Conservation (phyloP, 2,113 vertebrate species). For the Anhinga rufa region DNA sequence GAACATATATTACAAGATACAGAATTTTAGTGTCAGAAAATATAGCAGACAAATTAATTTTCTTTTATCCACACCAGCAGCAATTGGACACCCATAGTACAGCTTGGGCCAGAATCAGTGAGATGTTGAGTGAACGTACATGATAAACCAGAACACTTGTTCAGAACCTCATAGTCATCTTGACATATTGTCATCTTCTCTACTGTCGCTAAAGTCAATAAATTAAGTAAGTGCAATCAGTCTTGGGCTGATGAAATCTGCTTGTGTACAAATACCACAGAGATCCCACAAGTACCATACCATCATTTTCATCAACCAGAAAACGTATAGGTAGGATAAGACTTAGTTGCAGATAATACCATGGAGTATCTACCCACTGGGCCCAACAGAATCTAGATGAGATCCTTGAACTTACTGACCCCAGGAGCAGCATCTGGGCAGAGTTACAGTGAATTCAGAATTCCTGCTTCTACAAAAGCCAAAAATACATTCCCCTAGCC, state of each 20-base stretch:
- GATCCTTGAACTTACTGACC: background rate
- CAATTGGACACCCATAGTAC: background rate
- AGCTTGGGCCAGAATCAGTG: background rate
- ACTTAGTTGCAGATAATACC: background rate
- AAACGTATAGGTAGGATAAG: background rate
- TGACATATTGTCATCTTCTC: background rate
- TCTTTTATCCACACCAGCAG: background rate
- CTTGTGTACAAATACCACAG: background rate
- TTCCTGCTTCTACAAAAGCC: background rate
- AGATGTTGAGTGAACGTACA: background rate
- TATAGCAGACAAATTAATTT: accelerated
- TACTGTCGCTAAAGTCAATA: accelerated
- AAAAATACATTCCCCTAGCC: background rate
- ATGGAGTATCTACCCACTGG: background rate
- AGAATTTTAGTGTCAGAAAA: background rate
- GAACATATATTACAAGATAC: accelerated
- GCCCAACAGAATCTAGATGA: background rate
- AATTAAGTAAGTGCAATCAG: background rate
- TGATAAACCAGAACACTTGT: background rate
- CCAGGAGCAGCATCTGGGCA: background rate
- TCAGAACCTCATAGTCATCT: background rate
- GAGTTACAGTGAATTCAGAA: background rate
- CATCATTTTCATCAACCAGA: background rate
- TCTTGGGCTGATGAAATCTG: background rate
- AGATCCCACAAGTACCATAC: background rate